Evolutionary conservation across 92 coral and sea anemone species (phyloP), one percentile per base, ranked within the genome.

Genomic region (Phenganax marumi): DNA sequence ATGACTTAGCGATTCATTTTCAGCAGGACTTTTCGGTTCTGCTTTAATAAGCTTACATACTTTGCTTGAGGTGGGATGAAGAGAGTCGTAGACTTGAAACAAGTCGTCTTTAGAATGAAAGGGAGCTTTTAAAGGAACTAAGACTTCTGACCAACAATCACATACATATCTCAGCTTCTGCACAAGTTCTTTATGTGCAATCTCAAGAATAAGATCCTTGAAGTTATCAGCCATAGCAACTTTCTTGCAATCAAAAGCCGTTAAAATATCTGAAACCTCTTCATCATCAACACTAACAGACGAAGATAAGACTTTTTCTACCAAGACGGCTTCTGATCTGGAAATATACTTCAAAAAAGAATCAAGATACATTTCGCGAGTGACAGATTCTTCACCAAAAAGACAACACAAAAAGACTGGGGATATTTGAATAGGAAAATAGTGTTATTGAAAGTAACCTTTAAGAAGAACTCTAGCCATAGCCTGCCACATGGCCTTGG

Each of bases 121-220:
- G 17, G 8, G 19, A 51, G 75, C 19, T 55, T 81, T 75, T 12
- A 81, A 48, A 70, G 21, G 26, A 19, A 75, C 75, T 51, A 81
- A 66, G 52, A 70, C 8, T 47, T 63, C 77, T 43, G 73, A 55
- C 85, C 85, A 81, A 17, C 79, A 81, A 43, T 81, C 85, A 53
- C 77, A 49, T 52, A 68, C 75, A 55, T 70, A 81, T 49, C 75
- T 75, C 17, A 78, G 79, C 79, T 81, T 81, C 12, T 81, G 79
- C 77, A 70, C 52, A 3, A 81, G 66, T 68, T 81, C 85, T 49
- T 82, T 82, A 43, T 82, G 85, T 52, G 85, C 85, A 12, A 82
- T 52, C 74, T 82, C 61, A 57, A 47, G 52, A 52, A 81, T 69
- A 8, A 81, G 50, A 7, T 50, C 74, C 63, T 49, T 58, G 50